Evolutionary conservation across 2,113 vertebrate genomes (phyloP), one percentile per base, ranked within the genome.

Genomic region (Etia nguti): DNA sequence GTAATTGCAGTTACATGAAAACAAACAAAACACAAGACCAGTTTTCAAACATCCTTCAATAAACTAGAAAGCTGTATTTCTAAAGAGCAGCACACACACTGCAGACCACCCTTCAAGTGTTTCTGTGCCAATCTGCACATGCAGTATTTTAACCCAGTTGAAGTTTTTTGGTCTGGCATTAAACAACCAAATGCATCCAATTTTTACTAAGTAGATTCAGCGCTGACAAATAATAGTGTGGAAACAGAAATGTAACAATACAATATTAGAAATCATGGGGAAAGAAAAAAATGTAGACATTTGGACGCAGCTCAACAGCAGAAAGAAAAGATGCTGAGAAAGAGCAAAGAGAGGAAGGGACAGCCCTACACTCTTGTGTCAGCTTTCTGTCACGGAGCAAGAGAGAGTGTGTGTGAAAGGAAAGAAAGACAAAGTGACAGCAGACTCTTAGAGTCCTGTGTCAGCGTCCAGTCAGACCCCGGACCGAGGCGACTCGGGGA

Each of bases 401-500:
- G 46, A 77, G 43, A 31, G 34, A 62, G 57, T 68, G 52, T 31
- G 55, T 59, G 59, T 22, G 38, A 70, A 77, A 80, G 46, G 29
- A 79, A 82, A 83, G 50, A 57, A 57, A 85, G 75, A 89, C 56
- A 56, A 38, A 48, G 86, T 90, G 82, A 89, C 87, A 83, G 86
- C 8, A 4, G 41, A 84, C 75, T 87, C 70, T 87, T 75, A 89
- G 88, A 88, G 85, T 85, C 82, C 90, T 79, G 79, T 75, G 92
- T 95, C 94, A 93, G 92, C 93, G 81, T 92, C 90, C 92, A 90
- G 91, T 82, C 92, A 89, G 91, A 81, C 36, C 87, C 22, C 68
- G 81, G 82, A 52, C 80, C 83, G 26, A 41, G 75, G 88, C 77
- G 68, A 84, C 92, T 38, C 8, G 8, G 26, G 50, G 73, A 73